Evolutionary conservation across 2,797 vertebrate species (phyloP).

Genomic region (Hyperoplus immaculatus): DNA sequence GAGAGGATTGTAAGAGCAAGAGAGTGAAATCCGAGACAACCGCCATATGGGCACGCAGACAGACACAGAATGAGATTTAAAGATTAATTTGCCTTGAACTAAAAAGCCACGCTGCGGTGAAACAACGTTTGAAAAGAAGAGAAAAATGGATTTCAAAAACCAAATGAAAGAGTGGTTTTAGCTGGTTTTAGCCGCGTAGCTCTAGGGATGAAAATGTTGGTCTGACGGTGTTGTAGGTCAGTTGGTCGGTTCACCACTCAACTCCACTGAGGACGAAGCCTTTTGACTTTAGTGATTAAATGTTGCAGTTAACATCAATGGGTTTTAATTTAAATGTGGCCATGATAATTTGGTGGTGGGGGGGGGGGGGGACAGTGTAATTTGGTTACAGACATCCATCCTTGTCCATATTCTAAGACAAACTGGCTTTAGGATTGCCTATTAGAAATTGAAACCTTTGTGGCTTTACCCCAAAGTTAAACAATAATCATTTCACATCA

Average conservation of each 20-base stretch:
- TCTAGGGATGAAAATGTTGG: not conserved
- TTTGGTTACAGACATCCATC: not conserved
- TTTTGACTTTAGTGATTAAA: not conserved
- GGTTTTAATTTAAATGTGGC: not conserved
- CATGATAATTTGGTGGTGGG: no score
- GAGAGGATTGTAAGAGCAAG: constrained; percentile 26
- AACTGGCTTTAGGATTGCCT: no score
- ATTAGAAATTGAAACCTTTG: not conserved
- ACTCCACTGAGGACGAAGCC: not conserved
- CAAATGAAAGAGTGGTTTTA: not conserved
- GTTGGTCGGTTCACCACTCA: not conserved
- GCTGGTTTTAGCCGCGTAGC: not conserved
- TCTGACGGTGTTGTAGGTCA: not conserved
- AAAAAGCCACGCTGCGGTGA: constrained; percentile 5
- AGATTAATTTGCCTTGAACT: constrained; percentile 20
- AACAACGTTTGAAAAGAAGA: not conserved
- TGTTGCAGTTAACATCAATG: not conserved
- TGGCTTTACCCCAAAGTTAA: not conserved
- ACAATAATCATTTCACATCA: no score
- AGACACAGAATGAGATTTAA: constrained; percentile 19
- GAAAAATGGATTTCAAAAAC: not conserved
- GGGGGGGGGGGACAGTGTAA: not conserved
- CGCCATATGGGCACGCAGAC: not conserved
- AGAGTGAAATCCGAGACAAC: constrained; percentile 15
- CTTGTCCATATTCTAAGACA: not conserved